Conservation (phyloP, 2,113 vertebrate genomes). For the Centropristis striata region DNA sequence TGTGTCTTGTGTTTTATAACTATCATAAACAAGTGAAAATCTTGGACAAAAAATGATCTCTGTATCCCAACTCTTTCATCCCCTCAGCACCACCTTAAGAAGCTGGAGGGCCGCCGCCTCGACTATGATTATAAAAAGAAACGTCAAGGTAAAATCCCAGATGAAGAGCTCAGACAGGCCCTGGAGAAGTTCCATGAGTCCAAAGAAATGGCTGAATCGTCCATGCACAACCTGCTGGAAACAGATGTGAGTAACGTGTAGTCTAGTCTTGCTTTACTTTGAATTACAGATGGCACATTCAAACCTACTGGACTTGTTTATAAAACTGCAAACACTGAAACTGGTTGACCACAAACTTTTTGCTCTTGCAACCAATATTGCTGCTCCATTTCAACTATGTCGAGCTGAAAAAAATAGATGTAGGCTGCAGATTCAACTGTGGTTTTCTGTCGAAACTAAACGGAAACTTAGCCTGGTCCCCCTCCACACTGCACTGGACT, state of each 20-base stretch:
- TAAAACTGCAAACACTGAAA: not conserved
- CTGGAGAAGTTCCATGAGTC: slow-evolving; percentile 97
- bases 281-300: not conserved
- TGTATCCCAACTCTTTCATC: not conserved
- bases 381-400: too few species aligned
- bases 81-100: slow-evolving; percentile 94
- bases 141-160: slow-evolving; percentile 94
- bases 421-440: too few species aligned
- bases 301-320: not conserved
- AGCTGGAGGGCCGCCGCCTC: slow-evolving; percentile 94
- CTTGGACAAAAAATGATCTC: too few species aligned
- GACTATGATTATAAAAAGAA: slow-evolving; percentile 99
- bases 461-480: too few species aligned
- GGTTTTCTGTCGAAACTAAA: too few species aligned
- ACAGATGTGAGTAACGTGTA: slow-evolving; percentile 89
- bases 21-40: not conserved
- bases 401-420: too few species aligned
- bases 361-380: not conserved
- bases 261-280: not conserved
- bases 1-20: slow-evolving; percentile 20
- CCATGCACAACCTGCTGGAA: slow-evolving; percentile 96
- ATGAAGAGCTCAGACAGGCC: slow-evolving; percentile 92
- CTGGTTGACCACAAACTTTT: not conserved
- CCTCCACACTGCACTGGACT: too few species aligned
- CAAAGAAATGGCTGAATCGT: slow-evolving; percentile 92